Evolutionary conservation across 2,888 invertebrate genomes (phyloP).

Genomic region (Atrina japonica): DNA sequence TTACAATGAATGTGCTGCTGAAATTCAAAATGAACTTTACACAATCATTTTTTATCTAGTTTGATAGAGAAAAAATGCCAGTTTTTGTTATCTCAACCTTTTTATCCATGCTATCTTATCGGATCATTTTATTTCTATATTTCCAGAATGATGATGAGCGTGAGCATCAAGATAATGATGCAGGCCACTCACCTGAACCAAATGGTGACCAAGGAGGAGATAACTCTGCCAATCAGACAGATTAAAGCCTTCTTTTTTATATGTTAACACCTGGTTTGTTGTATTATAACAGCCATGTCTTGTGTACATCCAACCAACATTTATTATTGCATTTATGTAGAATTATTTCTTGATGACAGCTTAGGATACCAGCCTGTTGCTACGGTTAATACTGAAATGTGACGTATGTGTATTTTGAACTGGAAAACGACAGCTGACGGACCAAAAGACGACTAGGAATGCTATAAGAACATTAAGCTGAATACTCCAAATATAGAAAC

Average conservation of each 20-base stretch:
- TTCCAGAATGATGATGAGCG: conserved; percentile 14
- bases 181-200: conserved; percentile 24
- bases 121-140: not conserved
- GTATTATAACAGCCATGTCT: conserved; percentile 34
- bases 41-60: too few species aligned
- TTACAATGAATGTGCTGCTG: too few species aligned
- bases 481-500: too few species aligned
- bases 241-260: conserved; percentile 3
- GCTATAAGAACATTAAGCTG: too few species aligned
- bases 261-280: conserved; percentile 28
- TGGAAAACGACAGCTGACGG: too few species aligned
- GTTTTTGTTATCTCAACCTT: too few species aligned
- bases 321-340: conserved; percentile 33
- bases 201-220: conserved; percentile 10
- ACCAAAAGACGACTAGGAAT: too few species aligned
- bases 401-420: too few species aligned
- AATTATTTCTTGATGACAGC: conserved; percentile 26
- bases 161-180: conserved; percentile 7
- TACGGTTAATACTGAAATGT: conserved; percentile 2
- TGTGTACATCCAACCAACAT: conserved; percentile 29
- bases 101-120: too few species aligned
- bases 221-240: conserved; percentile 6
- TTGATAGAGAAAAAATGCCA: too few species aligned
- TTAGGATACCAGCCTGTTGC: conserved; percentile 32
- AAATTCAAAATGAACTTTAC: too few species aligned